Conservation (phyloP, 2,888 invertebrate genomes). For the Ectemnius lituratus region DNA sequence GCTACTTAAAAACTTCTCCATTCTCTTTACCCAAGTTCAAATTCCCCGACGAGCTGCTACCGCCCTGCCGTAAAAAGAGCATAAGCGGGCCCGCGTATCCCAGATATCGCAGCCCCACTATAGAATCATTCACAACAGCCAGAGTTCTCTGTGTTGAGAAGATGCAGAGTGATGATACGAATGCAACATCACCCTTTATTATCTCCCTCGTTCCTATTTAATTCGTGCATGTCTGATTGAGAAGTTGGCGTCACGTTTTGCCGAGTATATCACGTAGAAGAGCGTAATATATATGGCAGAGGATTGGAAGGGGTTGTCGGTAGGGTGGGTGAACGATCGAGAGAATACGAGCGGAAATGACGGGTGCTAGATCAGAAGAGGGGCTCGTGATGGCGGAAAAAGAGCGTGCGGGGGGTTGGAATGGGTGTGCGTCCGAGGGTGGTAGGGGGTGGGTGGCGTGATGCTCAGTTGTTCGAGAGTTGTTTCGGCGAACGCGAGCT, state of each 20-base stretch:
- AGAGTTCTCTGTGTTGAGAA: too few species aligned
- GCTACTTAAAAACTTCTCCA: slow-evolving; percentile 16
- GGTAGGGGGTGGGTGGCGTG: slow-evolving; percentile 34
- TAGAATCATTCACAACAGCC: too few species aligned
- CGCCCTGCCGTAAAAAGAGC: too few species aligned
- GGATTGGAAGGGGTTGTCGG: neutral
- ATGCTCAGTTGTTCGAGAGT: slow-evolving; percentile 64
- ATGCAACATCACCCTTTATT: too few species aligned
- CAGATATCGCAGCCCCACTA: too few species aligned
- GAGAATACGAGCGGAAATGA: slow-evolving; percentile 36
- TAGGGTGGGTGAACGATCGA: slow-evolving; percentile 7
- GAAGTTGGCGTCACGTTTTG: too few species aligned
- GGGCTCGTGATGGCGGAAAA: slow-evolving; percentile 30
- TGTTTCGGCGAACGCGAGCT: slow-evolving; percentile 65
- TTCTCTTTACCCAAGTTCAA: slow-evolving; percentile 2
- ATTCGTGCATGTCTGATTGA: too few species aligned
- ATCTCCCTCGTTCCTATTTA: too few species aligned
- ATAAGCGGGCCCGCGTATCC: too few species aligned
- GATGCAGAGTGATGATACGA: too few species aligned
- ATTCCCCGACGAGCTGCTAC: slow-evolving; percentile 10
- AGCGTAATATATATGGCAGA: too few species aligned
- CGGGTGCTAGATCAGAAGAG: slow-evolving; percentile 5
- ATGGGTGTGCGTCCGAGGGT: slow-evolving; percentile 22
- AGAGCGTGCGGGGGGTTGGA: slow-evolving; percentile 24
- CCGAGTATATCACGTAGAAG: too few species aligned